Evolutionary conservation across 2,888 invertebrate species (phyloP).

Genomic region (Xestia ashworthii): DNA sequence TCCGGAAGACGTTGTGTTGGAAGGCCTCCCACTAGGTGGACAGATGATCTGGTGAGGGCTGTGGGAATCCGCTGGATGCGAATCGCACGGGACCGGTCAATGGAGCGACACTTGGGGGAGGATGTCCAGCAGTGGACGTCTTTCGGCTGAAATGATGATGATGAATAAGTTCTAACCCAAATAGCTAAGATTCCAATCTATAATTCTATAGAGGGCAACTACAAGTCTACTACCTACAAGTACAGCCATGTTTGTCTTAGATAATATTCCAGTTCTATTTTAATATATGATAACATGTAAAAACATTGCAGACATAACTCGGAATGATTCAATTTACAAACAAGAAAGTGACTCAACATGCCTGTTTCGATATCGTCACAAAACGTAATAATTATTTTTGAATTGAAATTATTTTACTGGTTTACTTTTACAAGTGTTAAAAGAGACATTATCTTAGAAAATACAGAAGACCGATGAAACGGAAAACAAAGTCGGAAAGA

Average conservation of each 20-base stretch:
- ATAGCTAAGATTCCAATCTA: conserved; percentile 4
- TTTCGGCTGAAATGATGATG: no score
- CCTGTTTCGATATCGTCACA: conserved; percentile 9
- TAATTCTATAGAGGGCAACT: conserved; percentile 2
- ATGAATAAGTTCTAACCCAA: not conserved
- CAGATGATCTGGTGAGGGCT: no score
- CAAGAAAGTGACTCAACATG: conserved; percentile 37
- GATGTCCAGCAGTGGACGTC: no score
- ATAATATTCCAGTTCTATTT: conserved; percentile 31
- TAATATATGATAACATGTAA: conserved; percentile 33
- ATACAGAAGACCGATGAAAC: not conserved
- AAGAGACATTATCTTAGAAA: conserved; percentile 8
- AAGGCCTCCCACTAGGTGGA: no score
- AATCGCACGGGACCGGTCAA: no score
- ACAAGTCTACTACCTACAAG: not conserved
- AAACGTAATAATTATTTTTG: conserved; percentile 26
- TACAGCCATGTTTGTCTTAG: conserved; percentile 7
- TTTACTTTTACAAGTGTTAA: not conserved
- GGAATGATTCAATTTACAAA: conserved; percentile 47
- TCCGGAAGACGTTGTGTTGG: no score
- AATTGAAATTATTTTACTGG: not conserved
- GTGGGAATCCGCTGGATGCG: no score
- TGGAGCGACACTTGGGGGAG: no score
- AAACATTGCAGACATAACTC: conserved; percentile 33
- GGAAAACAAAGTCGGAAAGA: not conserved